A percentile compares a stretch with the other conserved stretches of the same genome.
These are phyloP conservation scores for Drosophila asahinai DNA, from an alignment of 1,140 invertebrate species.

Conservation along the genomic window DNA sequence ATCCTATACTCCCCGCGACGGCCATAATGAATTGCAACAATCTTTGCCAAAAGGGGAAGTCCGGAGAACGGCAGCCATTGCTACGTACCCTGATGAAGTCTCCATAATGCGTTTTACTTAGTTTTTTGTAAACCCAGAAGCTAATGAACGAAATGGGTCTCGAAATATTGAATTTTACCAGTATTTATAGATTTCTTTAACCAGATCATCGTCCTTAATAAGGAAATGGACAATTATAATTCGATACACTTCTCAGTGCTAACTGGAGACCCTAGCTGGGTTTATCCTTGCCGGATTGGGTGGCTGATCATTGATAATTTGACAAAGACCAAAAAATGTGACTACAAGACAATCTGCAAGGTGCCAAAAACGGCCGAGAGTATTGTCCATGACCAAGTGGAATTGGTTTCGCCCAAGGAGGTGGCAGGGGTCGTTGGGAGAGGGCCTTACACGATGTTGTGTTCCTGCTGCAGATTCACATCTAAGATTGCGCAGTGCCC, in stretches of 20 bases:
- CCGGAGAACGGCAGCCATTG: conserved; percentile 2
- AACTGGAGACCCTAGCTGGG: conserved; percentile 14
- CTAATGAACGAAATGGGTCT: background rate
- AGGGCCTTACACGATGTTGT: background rate
- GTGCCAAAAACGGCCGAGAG: conserved; percentile 3
- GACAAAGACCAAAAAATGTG: conserved; percentile 30
- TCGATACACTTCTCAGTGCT: conserved; percentile 31
- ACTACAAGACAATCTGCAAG: conserved; percentile 34
- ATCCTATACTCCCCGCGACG: conserved; percentile 8
- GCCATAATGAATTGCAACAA: conserved; percentile 25
- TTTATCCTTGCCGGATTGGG: conserved; percentile 31
- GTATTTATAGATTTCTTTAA: background rate
- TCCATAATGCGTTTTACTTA: background rate
- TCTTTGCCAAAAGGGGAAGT: conserved; percentile 14
- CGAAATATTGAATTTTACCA: background rate
- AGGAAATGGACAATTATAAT: conserved; percentile 29
- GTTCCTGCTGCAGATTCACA: conserved; percentile 39
- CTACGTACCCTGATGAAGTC: too few species aligned
- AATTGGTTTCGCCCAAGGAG: conserved; percentile 61
- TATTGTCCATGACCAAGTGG: conserved; percentile 68
- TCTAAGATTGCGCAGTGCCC: conserved; percentile 66
- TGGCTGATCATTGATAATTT: conserved; percentile 45
- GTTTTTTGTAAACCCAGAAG: background rate
- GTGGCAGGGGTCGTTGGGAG: conserved; percentile 19
- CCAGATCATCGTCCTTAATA: conserved; percentile 1